Evolutionary conservation across 2,113 vertebrate genomes (phyloP), one percentile per base, ranked within the genome.

Genomic region (Anolis sagrei): DNA sequence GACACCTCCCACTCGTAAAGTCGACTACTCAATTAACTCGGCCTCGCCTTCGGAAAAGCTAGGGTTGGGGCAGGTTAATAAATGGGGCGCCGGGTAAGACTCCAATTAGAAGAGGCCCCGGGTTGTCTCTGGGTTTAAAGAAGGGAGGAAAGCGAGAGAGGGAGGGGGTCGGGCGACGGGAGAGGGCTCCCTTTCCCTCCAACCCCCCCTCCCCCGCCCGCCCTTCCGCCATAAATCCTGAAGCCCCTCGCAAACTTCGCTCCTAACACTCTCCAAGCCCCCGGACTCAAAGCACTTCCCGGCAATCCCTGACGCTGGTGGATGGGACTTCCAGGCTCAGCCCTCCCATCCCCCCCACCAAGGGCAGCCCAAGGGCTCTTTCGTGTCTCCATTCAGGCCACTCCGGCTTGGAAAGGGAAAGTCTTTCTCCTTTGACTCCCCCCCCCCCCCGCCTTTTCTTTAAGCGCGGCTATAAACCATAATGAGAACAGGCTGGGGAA

Each of bases 1-100:
- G 94, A 93, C 90, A 92, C 93, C 93, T 93, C 94, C 92, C 92
- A 93, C 89, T 92, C 94, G 91, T 93, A 94, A 95, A 95, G 91
- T 88, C 90, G 91, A 93, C 90, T 92, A 90, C 91, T 92, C 94
- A 93, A 89, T 94, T 94, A 89, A 89, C 89, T 93, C 89, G 87
- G 92, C 91, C 25, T 64, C 3, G 16, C 90, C 94, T 91, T 92
- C 92, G 90, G 89, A 91, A 93, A 93, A 89, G 84, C 89, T 94
- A 90, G 19, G 92, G 91, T 95, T 91, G 90, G 93, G 93, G 91
- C 88, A 92, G 89, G 91, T 91, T 92, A 94, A 94, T 93, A 91
- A 93, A 66, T 29, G 91, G 93, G 93, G 93, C 73, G 89, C 93
- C 90, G 81, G 93, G 90, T 91, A 90, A 88, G 91, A 82, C 85